phyloP scores from a whole-genome alignment of 1,140 invertebrate genomes.

The Agrilus planipennis region DNA sequence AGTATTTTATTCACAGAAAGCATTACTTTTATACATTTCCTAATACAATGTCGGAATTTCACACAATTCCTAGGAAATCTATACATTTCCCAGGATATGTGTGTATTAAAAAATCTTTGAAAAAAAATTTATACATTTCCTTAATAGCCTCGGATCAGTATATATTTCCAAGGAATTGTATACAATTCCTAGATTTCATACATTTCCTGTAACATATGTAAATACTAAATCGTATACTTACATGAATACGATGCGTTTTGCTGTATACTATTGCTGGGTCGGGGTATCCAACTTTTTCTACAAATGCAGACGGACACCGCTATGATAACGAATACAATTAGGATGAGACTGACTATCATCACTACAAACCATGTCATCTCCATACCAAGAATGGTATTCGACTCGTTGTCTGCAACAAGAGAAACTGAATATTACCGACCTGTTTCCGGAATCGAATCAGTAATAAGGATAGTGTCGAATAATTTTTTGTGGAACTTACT shows the following conservation, averaged over 20 bases:
- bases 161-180: too few species aligned
- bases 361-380: constrained; percentile 64
- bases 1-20: too few species aligned
- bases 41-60: too few species aligned
- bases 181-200: too few species aligned
- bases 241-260: constrained; percentile 40
- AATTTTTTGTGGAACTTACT: constrained; percentile 48
- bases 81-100: too few species aligned
- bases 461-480: neutral
- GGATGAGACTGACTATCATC: constrained; percentile 49
- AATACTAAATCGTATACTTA: constrained; percentile 30
- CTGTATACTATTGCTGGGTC: constrained; percentile 37
- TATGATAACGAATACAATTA: constrained; percentile 55
- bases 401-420: constrained; percentile 50
- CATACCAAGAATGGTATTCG: constrained; percentile 60
- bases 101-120: too few species aligned
- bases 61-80: too few species aligned
- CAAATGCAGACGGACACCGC: constrained; percentile 61
- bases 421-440: neutral
- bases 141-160: too few species aligned
- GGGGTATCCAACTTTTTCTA: constrained; percentile 46
- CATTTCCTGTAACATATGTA: too few species aligned
- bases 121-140: too few species aligned
- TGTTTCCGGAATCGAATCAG: neutral
- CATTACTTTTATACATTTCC: too few species aligned